phyloP scores from a whole-genome alignment of 2,888 invertebrate genomes.

The Gisinianus flammeolus region DNA sequence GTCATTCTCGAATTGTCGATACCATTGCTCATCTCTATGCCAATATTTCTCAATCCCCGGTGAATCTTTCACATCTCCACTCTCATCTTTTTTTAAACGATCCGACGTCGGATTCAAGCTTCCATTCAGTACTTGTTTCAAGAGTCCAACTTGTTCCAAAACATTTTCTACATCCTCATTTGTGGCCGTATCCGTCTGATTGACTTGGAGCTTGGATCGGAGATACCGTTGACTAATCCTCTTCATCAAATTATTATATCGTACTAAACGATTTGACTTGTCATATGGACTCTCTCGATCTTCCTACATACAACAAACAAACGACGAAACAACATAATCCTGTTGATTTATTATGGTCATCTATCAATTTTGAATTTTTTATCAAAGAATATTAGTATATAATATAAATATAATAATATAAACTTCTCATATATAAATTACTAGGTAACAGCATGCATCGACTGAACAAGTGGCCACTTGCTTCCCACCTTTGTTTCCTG shows the following conservation, averaged over 20 bases:
- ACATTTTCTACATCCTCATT: background rate
- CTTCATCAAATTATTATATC: conserved; percentile 15
- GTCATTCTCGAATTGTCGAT: background rate
- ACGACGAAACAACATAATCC: background rate
- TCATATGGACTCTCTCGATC: background rate
- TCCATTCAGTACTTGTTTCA: background rate
- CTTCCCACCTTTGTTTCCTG: conserved; percentile 54
- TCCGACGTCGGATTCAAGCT: background rate
- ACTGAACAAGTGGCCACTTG: conserved; percentile 64
- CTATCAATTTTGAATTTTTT: too few relatives aligned
- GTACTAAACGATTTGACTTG: background rate
- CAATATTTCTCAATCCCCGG: too few relatives aligned
- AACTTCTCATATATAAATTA: conserved; percentile 50
- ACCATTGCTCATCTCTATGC: background rate
- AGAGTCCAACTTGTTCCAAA: background rate
- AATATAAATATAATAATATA: background rate
- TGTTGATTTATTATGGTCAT: background rate
- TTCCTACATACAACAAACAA: background rate
- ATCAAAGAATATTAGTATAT: background rate
- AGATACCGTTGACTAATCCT: conserved; percentile 16
- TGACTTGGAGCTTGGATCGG: conserved; percentile 3
- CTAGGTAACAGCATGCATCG: conserved; percentile 64
- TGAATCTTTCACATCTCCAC: too few relatives aligned
- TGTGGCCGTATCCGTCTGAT: background rate
- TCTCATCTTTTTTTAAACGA: background rate